Base-by-base conservation (phyloP, 2,113 vertebrate species). In the Xenopus borealis region DNA sequence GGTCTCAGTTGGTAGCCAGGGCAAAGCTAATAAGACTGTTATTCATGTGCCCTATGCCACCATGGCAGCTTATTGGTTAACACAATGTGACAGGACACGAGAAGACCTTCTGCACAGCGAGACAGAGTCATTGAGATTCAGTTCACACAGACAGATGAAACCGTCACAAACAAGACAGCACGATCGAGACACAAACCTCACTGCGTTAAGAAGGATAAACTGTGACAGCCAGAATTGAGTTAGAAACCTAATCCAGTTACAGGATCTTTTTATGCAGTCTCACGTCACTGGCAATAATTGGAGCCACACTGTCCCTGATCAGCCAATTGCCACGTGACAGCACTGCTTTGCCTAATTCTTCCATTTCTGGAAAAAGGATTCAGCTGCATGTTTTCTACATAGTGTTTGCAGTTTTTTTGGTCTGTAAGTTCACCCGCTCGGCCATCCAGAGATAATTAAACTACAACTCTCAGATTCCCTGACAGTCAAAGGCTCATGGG, bases 181-280 rank as follows among this genome's bases (percentile, higher is more conserved):
- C 40, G 58, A 79, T 69, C 63, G 71, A 79, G 75, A 83, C 73
- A 70, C 64, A 74, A 81, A 17, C 68, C 83, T 83, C 79, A 72
- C 58, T 20, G 2, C 71, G 50, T 75, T 80, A 83, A 86, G 70
- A 66, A 33, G 0, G 81, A 82, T 85, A 72, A 83, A 80, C 71
- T 78, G 80, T 80, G 79, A 84, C 79, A 68, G 71, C 85, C 57
- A 19, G 72, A 59, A 47, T 76, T 16, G 44, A 79, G 73, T 72
- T 83, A 79, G 74, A 69, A 45, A 17, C 66, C 57, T 83, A 86
- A 85, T 88, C 82, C 78, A 79, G 69, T 86, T 85, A 87, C 72
- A 63, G 62, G 66, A 78, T 62, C 58, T 55, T 55, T 86, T 83
- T 86, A 77, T 73, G 63, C 78, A 74, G 75, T 40, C 75, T 79